Evolutionary conservation across 1,140 invertebrate species (phyloP).

Genomic region (Formica selysi): DNA sequence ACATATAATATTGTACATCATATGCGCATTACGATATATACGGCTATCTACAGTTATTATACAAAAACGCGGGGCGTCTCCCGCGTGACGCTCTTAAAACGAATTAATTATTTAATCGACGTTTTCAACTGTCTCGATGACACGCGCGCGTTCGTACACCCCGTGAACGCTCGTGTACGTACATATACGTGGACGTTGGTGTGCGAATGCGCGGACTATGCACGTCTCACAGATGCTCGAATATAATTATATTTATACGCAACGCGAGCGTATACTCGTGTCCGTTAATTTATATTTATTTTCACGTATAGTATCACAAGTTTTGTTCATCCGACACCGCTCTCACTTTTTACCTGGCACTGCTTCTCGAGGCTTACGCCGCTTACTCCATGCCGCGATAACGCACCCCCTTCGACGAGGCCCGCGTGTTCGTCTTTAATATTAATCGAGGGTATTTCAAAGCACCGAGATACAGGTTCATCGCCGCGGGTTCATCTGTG

Average conservation of each 20-base stretch:
- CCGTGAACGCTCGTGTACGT: conserved; percentile 38
- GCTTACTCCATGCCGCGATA: neutral
- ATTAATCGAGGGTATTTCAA: conserved; percentile 24
- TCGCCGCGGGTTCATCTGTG: neutral
- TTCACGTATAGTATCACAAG: conserved; percentile 84
- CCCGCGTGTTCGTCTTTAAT: conserved; percentile 21
- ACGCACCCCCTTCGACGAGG: neutral
- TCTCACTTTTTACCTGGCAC: conserved; percentile 59
- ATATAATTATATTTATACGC: conserved; percentile 24
- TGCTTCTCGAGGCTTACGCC: conserved; percentile 51
- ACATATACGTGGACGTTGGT: conserved; percentile 7
- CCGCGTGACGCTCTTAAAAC: conserved; percentile 63
- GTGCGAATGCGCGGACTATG: conserved; percentile 34
- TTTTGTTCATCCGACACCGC: conserved; percentile 78
- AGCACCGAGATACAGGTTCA: conserved; percentile 19
- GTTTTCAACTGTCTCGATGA: neutral
- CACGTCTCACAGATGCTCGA: conserved; percentile 7
- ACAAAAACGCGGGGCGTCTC: conserved; percentile 80
- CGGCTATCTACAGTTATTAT: conserved; percentile 85
- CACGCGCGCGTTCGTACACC: conserved; percentile 39
- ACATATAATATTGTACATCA: conserved; percentile 84
- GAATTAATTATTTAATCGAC: conserved; percentile 50
- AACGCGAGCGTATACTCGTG: neutral
- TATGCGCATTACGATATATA: conserved; percentile 82
- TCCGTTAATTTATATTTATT: conserved; percentile 78